Base-by-base conservation (phyloP, 1,140 invertebrate species). In the Calliopsis andreniformis region DNA sequence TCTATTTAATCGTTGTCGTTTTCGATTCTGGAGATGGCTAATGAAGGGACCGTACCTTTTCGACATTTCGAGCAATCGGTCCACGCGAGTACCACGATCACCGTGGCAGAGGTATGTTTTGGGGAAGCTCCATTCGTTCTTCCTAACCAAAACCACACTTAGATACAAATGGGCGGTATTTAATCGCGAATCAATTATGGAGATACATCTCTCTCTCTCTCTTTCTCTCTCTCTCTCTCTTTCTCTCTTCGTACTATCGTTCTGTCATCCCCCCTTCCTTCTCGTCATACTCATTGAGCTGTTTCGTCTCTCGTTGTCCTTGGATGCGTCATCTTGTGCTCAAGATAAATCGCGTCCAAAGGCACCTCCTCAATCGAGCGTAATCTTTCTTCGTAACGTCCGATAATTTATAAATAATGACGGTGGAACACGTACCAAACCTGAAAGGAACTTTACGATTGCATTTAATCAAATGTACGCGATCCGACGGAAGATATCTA, bases 51-150 rank as follows among this genome's bases (percentile, higher is more conserved):
- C 18, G 8, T n/a, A 32, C 32, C 32, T 35, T 28, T 16, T 59
- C 58, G 58, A 61, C n/a, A 4, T 12, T n/a, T 0, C 7, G 23
- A 12, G 20, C n/a, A 28, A 35, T 62, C 67, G 69, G 78, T 88
- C 82, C 83, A 83, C 79, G 82, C 83, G 76, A 82, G 42, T 69
- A 82, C 69, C 70, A 63, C 70, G 82, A 87, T 89, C 83, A 73
- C 82, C 86, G 82, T 90, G 87, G 84, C 66, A 88, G 89, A 91
- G 88, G 89, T 90, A 90, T 89, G 88, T 90, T 91, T 91, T 89
- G 89, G 88, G 88, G 89, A 90, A 91, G 88, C 85, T 90, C 83
- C 79, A 82, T 90, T 89, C 86, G 82, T 88, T 89, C 86, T 88
- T 90, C 87, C 88, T 89, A 87, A 83, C 87, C 87, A 89, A 90